Base-by-base conservation (phyloP, 1,140 invertebrate species). In the Achatina immaculata region DNA sequence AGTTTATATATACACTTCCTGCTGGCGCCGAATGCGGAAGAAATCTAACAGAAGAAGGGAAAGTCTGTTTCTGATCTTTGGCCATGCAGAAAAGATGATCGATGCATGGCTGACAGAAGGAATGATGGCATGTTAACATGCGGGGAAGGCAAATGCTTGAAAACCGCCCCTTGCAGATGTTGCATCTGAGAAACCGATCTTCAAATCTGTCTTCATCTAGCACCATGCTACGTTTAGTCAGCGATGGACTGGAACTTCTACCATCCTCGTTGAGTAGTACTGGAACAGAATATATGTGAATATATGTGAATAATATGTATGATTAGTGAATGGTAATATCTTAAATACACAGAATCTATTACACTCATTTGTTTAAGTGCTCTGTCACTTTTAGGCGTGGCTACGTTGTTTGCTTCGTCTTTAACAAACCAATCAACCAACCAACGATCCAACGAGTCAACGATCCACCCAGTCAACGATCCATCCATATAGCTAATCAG, bases 21-120 rank as follows among this genome's bases (percentile, higher is more conserved):
- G 31, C 2, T 2, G 75, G 51, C 7, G 55, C 75, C 1, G 62
- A 69, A 24, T 24, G 34, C 0, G 84, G 83, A 69, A 86, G 62
- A 55, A 1, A 21, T 0, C 80, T 28, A 48, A 85, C 81, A 0
- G 80, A 58, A 6, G 84, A 80, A 21, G 80, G 82, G 34, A 85
- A 81, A 28, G 69, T 85, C 31, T 83, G 77, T 11, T 84, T 38
- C 40, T 86, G 85, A 36, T 85, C 83, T 34, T 78, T 77, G 68
- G 86, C 85, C 28, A 77, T 78, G 31, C 78, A 21, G 72, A 82
- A 86, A 24, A 89, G 45, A 68, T 86, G 81, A 40, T 83, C 36
- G 31, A 95, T 91, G 84, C 94, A 95, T 19, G 90, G 84, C 42
- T 92, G 86, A 65, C 89, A 90, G 82, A 88, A 86, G 19, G 87